Conservation (phyloP, 2,113 vertebrate species). For the Ovis aries region ARS-UI_Ramb_v3.0 NC_056063.1:47679001-47679500, state of each 20-base stretch:
- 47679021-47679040: neutral
- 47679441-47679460: neutral
- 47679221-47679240: neutral
- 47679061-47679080: neutral
- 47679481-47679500: neutral
- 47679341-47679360: neutral
- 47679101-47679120: neutral
- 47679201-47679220: neutral
- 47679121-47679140: neutral
- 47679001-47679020: neutral
- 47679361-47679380: neutral
- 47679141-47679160: neutral
- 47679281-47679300: neutral
- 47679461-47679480: neutral
- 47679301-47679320: neutral
- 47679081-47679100: neutral
- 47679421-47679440: neutral
- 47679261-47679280: neutral
- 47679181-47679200: neutral
- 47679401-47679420: neutral
- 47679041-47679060: neutral
- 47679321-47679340: neutral
- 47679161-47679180: neutral
- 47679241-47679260: neutral
- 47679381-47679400: rapidly evolving